Evolutionary conservation across 2,797 vertebrate genomes (phyloP).

Genomic region (Cyprinella venusta): DNA sequence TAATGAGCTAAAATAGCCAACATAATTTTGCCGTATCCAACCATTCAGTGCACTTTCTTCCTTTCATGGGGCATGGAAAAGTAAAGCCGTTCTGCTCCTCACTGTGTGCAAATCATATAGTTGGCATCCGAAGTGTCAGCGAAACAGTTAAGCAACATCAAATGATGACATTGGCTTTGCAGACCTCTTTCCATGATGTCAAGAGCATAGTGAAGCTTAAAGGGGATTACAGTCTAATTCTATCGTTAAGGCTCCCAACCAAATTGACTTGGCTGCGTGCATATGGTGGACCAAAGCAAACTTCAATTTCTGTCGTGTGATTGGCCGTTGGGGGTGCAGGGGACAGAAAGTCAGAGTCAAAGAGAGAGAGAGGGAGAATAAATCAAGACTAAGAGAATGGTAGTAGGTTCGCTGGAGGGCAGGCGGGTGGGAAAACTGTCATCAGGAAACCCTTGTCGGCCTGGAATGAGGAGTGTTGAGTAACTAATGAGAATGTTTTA

Average conservation of each 20-base stretch:
- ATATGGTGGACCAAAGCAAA: conserved; percentile 69
- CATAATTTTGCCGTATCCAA: background rate
- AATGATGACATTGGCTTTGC: conserved; percentile 76
- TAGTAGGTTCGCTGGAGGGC: conserved; percentile 82
- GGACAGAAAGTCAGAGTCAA: conserved; percentile 9
- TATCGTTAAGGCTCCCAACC: conserved; percentile 72
- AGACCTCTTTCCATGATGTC: conserved; percentile 79
- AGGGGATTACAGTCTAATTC: conserved; percentile 73
- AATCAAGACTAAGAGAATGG: conserved; percentile 62
- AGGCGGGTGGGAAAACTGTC: conserved; percentile 76
- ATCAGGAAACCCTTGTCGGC: conserved; percentile 77
- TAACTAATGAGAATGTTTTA: conserved; percentile 83
- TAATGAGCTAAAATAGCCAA: background rate
- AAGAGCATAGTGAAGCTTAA: conserved; percentile 77
- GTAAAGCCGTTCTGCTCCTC: conserved; percentile 5
- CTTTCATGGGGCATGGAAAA: conserved; percentile 30
- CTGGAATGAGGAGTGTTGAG: conserved; percentile 80
- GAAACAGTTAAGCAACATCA: conserved; percentile 74
- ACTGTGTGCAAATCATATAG: conserved; percentile 30
- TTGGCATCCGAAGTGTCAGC: conserved; percentile 62
- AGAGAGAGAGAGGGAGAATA: conserved; percentile 27
- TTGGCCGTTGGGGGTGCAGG: conserved; percentile 3
- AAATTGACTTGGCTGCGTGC: conserved; percentile 77
- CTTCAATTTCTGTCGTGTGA: conserved; percentile 61
- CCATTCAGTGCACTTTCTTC: conserved; percentile 16